phyloP scores from a whole-genome alignment of 2,888 invertebrate genomes.

The Eilema caniola region DNA sequence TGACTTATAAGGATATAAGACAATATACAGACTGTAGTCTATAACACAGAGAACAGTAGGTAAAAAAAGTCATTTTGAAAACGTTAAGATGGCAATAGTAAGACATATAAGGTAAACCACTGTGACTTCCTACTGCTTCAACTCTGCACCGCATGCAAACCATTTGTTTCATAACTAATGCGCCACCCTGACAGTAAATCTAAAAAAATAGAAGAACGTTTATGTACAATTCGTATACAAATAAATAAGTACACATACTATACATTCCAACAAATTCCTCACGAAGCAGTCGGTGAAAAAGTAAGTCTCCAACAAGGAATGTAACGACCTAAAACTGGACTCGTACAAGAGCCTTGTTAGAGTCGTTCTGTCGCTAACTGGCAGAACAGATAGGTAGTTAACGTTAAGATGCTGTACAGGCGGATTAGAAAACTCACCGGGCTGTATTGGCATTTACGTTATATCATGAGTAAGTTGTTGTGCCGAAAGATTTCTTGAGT shows the following conservation, averaged over 20 bases:
- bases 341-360: constrained; percentile 58
- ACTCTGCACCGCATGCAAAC: not conserved
- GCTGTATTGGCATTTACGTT: constrained; percentile 34
- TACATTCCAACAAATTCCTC: constrained; percentile 23
- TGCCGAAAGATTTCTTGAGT: constrained; percentile 5
- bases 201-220: not conserved
- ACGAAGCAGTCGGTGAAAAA: constrained; percentile 26
- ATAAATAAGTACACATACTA: not conserved
- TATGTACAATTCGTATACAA: not conserved
- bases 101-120: too few species aligned
- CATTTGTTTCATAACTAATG: not conserved
- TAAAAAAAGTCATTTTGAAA: too few species aligned
- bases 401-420: constrained; percentile 34
- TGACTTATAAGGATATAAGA: too few species aligned
- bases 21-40: too few species aligned
- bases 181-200: not conserved
- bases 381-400: constrained; percentile 53
- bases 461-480: constrained; percentile 19
- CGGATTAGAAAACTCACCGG: constrained; percentile 36
- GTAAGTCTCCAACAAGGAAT: constrained; percentile 47
- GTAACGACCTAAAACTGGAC: constrained; percentile 56
- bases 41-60: too few species aligned
- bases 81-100: too few species aligned
- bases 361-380: constrained; percentile 50
- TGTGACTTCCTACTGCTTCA: too few species aligned